These are phyloP conservation scores for Nixonia krombeini DNA, from an alignment of 1,140 invertebrate genomes.

Conservation along the genomic window DNA sequence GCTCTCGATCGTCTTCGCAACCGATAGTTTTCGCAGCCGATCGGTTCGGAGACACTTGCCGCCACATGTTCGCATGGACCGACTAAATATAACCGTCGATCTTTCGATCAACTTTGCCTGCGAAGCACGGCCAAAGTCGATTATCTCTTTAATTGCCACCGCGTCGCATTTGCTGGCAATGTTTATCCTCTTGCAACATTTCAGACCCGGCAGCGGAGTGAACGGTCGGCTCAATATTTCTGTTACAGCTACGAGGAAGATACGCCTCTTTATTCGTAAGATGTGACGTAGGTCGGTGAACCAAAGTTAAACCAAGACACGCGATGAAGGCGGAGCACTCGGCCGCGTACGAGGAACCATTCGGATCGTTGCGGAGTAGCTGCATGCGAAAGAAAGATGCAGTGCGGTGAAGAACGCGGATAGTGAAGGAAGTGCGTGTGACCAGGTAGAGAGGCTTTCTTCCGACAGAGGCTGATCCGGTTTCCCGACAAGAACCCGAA, in stretches of 20 bases:
- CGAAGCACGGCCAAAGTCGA: too few relatives aligned
- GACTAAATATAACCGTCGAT: too few relatives aligned
- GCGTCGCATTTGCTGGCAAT: too few relatives aligned
- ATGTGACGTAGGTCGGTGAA: conserved; percentile 32
- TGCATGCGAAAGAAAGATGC: conserved; percentile 50
- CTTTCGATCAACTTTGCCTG: too few relatives aligned
- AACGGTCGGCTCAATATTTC: background rate
- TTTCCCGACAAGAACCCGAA: conserved; percentile 27
- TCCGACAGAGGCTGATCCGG: conserved; percentile 13
- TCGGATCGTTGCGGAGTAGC: conserved; percentile 29
- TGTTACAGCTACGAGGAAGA: conserved; percentile 23
- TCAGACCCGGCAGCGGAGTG: too few relatives aligned
- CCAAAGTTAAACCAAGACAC: conserved; percentile 17
- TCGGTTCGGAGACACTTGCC: too few relatives aligned
- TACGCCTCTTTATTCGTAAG: conserved; percentile 12
- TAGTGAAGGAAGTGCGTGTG: conserved; percentile 32
- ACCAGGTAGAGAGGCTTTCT: conserved; percentile 14
- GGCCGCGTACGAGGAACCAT: conserved; percentile 27
- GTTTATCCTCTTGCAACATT: too few relatives aligned
- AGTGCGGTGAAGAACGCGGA: conserved; percentile 49
- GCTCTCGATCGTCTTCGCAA: background rate
- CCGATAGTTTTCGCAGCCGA: too few relatives aligned
- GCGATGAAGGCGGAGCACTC: conserved; percentile 35
- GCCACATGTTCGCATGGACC: too few relatives aligned
- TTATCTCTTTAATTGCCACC: too few relatives aligned